Evolutionary conservation across 2,797 vertebrate genomes (phyloP).

Genomic region (Hipposideros larvatus): DNA sequence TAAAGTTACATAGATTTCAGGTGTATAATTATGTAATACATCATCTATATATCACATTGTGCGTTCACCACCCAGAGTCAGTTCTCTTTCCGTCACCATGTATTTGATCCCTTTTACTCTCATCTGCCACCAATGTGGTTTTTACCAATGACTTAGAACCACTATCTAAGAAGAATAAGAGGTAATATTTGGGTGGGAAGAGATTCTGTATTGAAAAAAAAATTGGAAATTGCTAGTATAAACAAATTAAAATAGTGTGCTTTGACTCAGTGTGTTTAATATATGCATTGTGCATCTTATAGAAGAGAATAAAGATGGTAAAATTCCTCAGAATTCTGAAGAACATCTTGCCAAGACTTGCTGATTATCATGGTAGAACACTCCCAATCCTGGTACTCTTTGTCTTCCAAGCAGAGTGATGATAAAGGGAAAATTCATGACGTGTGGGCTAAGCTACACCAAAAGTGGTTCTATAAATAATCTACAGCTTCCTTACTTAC

Average conservation of each 20-base stretch:
- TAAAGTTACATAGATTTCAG: too few relatives aligned
- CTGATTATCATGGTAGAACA: neutral
- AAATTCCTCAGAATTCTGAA: neutral
- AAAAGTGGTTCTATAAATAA: conserved; percentile 47
- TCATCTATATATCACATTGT: too few relatives aligned
- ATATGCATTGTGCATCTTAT: neutral
- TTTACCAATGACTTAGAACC: neutral
- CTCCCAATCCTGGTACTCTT: neutral
- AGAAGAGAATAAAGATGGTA: neutral
- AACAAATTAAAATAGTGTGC: neutral
- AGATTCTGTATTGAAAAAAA: neutral
- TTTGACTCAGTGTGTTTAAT: neutral
- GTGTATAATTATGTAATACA: too few relatives aligned
- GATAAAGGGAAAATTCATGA: neutral
- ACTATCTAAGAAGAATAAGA: neutral
- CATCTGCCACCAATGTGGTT: neutral
- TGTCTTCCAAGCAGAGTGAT: neutral
- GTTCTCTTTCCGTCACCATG: too few relatives aligned
- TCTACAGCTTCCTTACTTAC: neutral
- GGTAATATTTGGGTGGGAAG: neutral
- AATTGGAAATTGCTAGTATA: neutral
- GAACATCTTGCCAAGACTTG: neutral
- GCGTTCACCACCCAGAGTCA: too few relatives aligned
- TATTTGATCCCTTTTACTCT: too few relatives aligned
- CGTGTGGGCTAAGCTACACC: neutral